These are phyloP conservation scores for Aphidius ervi DNA, from an alignment of 1,140 invertebrate genomes.

Conservation along the genomic window DNA sequence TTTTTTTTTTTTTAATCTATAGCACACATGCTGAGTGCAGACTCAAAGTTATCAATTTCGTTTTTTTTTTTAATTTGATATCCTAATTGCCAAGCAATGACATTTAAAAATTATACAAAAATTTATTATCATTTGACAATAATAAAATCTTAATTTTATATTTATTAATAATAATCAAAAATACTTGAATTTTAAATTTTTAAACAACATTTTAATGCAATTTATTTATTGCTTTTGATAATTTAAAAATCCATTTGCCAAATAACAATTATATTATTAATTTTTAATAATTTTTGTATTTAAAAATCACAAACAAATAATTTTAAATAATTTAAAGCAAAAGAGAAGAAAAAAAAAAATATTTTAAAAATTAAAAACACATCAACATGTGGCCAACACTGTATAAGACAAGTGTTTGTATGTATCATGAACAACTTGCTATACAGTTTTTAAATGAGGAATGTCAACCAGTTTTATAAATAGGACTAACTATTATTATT, in stretches of 20 bases:
- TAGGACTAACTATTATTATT: not conserved
- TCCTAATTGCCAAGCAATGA: conserved; percentile 6
- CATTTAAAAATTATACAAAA: not conserved
- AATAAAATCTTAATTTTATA: no score
- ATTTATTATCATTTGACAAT: no score
- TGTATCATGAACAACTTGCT: not conserved
- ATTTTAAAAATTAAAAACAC: conserved; percentile 2
- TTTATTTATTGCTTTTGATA: no score
- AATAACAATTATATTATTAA: no score
- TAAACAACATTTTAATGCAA: not conserved
- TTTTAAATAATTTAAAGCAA: not conserved
- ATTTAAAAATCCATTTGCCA: no score
- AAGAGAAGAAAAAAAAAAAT: not conserved
- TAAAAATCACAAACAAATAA: not conserved
- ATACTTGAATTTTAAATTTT: no score
- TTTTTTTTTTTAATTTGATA: conserved; percentile 4
- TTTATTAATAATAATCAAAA: no score
- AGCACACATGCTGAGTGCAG: conserved; percentile 1
- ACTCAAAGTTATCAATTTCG: not conserved
- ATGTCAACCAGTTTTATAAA: not conserved
- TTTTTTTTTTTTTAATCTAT: not conserved
- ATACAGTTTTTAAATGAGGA: not conserved
- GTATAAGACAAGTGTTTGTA: not conserved
- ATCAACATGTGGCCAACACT: no score
- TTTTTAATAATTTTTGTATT: no score